These are phyloP conservation scores for Sphaeramia orbicularis DNA, from an alignment of 2,797 vertebrate genomes.

Conservation along the genomic window DNA sequence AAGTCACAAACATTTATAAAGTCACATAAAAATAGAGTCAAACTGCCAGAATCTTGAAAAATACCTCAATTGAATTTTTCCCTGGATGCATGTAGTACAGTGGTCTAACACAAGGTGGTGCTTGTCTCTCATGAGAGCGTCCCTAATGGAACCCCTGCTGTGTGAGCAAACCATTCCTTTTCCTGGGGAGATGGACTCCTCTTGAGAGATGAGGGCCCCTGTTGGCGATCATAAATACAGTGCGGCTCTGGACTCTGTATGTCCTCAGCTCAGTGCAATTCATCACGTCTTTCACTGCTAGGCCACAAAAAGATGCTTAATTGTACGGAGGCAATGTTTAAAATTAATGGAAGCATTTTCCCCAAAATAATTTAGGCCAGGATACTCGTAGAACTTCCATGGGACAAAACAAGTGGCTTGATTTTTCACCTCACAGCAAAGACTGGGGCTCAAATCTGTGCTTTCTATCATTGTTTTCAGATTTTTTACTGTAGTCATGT, in stretches of 20 bases:
- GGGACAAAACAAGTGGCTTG: not conserved
- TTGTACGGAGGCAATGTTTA: not conserved
- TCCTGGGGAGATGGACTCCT: slow-evolving; percentile 49
- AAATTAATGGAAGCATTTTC: slow-evolving; percentile 12
- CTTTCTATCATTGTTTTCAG: no score
- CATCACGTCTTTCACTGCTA: slow-evolving; percentile 18
- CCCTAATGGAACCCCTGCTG: slow-evolving; percentile 52
- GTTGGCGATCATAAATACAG: slow-evolving; percentile 53
- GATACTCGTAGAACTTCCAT: not conserved
- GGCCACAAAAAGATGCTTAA: not conserved
- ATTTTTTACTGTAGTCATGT: no score
- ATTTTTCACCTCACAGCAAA: no score
- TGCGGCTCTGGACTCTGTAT: slow-evolving; percentile 27
- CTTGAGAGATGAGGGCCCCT: slow-evolving; percentile 68
- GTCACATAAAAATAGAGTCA: no score
- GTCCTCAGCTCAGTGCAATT: slow-evolving; percentile 19
- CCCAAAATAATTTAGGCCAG: slow-evolving; percentile 6
- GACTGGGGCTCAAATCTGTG: no score
- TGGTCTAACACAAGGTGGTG: slow-evolving; percentile 77
- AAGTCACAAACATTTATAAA: no score
- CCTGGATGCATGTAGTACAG: slow-evolving; percentile 53
- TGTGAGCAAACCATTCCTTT: slow-evolving; percentile 55
- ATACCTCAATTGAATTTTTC: no score
- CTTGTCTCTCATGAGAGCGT: slow-evolving; percentile 73
- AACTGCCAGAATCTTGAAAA: no score